phyloP scores from a whole-genome alignment of 2,797 vertebrate genomes.

The Numenius phaeopus region DNA sequence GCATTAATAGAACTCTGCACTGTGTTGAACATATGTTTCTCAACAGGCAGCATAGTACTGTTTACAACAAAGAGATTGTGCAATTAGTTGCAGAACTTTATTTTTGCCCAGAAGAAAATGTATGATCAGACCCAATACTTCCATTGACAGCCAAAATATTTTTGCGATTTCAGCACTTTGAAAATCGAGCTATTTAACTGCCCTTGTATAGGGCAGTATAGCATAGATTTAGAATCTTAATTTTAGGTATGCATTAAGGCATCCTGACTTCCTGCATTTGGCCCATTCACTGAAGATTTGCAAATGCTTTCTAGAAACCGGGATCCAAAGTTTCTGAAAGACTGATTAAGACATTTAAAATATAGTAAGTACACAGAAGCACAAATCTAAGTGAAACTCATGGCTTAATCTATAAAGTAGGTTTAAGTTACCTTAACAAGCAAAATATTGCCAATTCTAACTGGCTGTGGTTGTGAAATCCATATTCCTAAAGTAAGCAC shows the following conservation, averaged over 20 bases:
- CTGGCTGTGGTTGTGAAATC: neutral
- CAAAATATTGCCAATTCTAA: neutral
- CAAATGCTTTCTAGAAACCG: neutral
- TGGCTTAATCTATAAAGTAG: neutral
- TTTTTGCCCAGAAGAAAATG: neutral
- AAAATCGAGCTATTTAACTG: neutral
- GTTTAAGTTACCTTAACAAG: neutral
- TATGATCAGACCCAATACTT: neutral
- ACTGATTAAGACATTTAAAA: neutral
- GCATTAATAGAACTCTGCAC: constrained; percentile 28
- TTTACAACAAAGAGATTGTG: neutral
- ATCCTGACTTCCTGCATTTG: neutral
- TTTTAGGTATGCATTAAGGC: neutral
- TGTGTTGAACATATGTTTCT: constrained; percentile 60
- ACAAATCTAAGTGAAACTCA: neutral
- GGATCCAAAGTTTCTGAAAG: neutral
- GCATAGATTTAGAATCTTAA: neutral
- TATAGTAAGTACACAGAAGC: neutral
- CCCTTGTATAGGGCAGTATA: neutral
- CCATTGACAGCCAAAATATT: neutral
- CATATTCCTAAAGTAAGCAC: neutral
- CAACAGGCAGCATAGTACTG: constrained; percentile 33
- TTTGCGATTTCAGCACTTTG: neutral
- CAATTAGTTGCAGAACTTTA: neutral
- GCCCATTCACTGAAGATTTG: neutral